Base-by-base conservation (phyloP, 2,113 vertebrate genomes). In the Gasterosteus nipponicus region DNA sequence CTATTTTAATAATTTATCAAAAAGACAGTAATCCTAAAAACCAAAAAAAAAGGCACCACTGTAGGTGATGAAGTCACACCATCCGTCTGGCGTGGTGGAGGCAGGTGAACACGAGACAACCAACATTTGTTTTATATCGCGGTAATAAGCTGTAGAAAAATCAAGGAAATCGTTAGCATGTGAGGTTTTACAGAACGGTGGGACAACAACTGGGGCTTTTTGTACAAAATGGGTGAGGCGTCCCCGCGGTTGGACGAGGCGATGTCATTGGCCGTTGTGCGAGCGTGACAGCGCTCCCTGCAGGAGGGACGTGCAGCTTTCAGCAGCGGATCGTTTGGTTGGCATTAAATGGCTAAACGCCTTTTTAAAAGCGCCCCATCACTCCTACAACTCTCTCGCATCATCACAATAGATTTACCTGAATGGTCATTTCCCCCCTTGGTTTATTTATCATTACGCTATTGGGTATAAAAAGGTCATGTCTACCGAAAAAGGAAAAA, bases 1-100 rank as follows among this genome's bases (percentile, higher is more conserved):
- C 53, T 46, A 44, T 85, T 26, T 87, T 81, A 0, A 16, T 35
- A 22, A n/a, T 51, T 92, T 77, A 38, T 38, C 4, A 38, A 91
- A 90, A 92, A 85, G 81, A 88, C 85, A 46, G 46, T 61, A 53
- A 78, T 86, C 84, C 80, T 53, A 38, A 38, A 15, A 33, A 65
- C 66, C 74, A 39, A 62, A 78, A 86, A 82, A 89, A 91, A 89
- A 93, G 92, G 92, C 92, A 92, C 92, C 90, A 90, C 77, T 87
- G 77, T 87, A 84, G 89, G 90, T 75, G 86, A 90, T 81, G 78
- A 81, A 77, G 60, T 53, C 58, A 84, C 78, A 81, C 78, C 82
- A 67, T 63, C 85, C 78, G 78, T 81, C 53, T 76, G 67, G 76
- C 53, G 77, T 73, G 86, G 86, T 70, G 83, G 86, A 19, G 68